These are phyloP conservation scores for Carlito syrichta DNA, from an alignment of 2,113 vertebrate species.

Conservation along the genomic window DNA sequence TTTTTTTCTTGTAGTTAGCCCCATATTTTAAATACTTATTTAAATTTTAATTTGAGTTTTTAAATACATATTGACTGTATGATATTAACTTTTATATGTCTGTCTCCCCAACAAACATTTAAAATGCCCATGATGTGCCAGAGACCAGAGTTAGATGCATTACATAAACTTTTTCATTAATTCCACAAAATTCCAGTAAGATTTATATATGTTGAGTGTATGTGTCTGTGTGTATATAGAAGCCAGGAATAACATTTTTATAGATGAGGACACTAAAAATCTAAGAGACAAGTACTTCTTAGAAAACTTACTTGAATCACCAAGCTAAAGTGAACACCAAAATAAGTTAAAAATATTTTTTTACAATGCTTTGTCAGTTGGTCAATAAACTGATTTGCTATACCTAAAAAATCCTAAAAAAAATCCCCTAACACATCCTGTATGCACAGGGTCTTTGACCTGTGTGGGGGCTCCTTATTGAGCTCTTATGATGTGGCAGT, in stretches of 20 bases:
- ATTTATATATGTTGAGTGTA: neutral
- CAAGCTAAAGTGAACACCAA: constrained; percentile 15
- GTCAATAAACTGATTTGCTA: constrained; percentile 15
- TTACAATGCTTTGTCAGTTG: neutral
- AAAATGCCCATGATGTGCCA: neutral
- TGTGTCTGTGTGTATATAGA: neutral
- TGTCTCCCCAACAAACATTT: neutral
- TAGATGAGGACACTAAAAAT: neutral
- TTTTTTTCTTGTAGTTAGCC: neutral
- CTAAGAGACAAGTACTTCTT: neutral
- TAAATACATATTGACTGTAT: neutral
- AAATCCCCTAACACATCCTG: neutral
- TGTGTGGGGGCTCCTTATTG: neutral
- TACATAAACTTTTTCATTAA: neutral
- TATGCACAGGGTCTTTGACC: neutral
- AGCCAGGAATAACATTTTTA: neutral
- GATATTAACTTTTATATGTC: constrained; percentile 10
- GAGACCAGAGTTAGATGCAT: neutral
- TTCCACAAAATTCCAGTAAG: constrained; percentile 15
- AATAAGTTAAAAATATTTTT: neutral
- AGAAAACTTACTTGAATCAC: constrained; percentile 16
- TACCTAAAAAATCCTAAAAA: neutral
- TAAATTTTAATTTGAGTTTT: constrained; percentile 15
- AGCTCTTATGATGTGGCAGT: neutral
- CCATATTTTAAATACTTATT: constrained; percentile 18